Percentiles rank a stretch among this genome's conserved stretches.
Conservation (phyloP, 2,888 invertebrate genomes). For the Idaea biselata region DNA sequence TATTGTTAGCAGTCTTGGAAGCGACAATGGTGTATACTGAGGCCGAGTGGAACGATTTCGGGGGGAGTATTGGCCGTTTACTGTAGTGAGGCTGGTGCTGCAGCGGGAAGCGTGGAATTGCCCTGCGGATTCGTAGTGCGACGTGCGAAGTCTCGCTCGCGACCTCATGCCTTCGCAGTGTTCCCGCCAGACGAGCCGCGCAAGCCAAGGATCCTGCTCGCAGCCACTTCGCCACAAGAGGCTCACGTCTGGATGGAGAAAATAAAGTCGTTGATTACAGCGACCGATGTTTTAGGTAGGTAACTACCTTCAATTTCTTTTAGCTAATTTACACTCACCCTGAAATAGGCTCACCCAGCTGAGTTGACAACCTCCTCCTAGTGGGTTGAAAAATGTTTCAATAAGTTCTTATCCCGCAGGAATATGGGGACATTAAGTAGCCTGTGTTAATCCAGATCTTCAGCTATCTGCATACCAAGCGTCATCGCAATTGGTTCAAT, state of each 20-base stretch:
- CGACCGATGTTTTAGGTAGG: slow-evolving; percentile 27
- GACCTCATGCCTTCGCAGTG: slow-evolving; percentile 85
- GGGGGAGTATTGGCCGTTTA: slow-evolving; percentile 80
- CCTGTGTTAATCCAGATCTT: no score
- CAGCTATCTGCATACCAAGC: no score
- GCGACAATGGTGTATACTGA: slow-evolving; percentile 83
- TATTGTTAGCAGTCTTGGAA: slow-evolving; percentile 81
- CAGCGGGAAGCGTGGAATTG: slow-evolving; percentile 75
- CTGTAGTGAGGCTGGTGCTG: slow-evolving; percentile 72
- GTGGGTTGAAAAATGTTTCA: no score
- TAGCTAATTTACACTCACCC: not conserved
- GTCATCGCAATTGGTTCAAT: no score
- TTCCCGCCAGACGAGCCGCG: slow-evolving; percentile 79
- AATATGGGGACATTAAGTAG: no score
- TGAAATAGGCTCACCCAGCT: not conserved
- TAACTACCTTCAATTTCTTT: slow-evolving; percentile 36
- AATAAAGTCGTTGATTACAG: slow-evolving; percentile 75
- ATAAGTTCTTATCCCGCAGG: no score
- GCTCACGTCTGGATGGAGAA: slow-evolving; percentile 86
- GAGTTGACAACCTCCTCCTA: no score
- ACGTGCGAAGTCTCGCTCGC: slow-evolving; percentile 84
- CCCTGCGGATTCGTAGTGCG: slow-evolving; percentile 82
- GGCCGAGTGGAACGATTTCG: slow-evolving; percentile 76
- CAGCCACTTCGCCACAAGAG: slow-evolving; percentile 83
- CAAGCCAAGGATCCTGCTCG: slow-evolving; percentile 83